These are phyloP conservation scores for Spheniscus mendiculus DNA, from an alignment of 2,113 vertebrate species.

Conservation along the genomic window DNA sequence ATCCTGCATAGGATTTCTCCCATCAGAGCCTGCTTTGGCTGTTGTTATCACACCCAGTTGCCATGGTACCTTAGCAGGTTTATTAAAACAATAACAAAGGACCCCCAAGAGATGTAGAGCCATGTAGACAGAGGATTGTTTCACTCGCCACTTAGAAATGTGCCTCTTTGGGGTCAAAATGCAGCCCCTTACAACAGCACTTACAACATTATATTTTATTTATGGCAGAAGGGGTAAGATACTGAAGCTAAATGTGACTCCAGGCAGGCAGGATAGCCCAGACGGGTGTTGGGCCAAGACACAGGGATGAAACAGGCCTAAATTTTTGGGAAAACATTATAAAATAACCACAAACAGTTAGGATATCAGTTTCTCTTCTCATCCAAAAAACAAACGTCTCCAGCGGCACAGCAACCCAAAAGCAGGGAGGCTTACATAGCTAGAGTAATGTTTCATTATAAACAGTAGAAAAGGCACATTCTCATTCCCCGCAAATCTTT, in stretches of 20 bases:
- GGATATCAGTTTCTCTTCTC: neutral
- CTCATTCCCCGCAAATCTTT: neutral
- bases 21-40: neutral
- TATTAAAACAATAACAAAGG: constrained; percentile 21
- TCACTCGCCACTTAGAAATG: neutral
- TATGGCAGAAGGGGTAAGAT: neutral
- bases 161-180: neutral
- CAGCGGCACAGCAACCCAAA: neutral
- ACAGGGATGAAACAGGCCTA: neutral
- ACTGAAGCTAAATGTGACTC: neutral
- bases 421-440: neutral
- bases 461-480: neutral
- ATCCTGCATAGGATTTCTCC: neutral
- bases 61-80: constrained; percentile 9
- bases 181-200: neutral
- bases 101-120: neutral
- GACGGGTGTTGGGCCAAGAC: neutral
- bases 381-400: neutral
- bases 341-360: neutral
- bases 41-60: constrained; percentile 11
- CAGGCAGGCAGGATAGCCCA: neutral
- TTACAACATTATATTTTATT: neutral
- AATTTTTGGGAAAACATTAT: neutral
- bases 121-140: neutral
- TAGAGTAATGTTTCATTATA: neutral